Base-by-base conservation (phyloP, 2,888 invertebrate species). In the Furcula furcula region DNA sequence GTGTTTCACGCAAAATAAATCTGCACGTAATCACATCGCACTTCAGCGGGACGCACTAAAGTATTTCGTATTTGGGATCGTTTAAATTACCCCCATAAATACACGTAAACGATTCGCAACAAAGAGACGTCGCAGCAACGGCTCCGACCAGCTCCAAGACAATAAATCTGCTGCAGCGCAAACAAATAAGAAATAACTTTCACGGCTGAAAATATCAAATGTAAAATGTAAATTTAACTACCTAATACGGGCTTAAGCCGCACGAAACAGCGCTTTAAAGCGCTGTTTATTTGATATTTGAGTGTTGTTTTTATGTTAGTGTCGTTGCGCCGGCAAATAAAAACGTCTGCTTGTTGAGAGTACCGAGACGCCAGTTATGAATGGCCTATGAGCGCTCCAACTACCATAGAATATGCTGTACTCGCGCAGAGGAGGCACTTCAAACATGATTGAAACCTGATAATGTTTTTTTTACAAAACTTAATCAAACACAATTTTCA, bases 161-260 rank as follows among this genome's bases (percentile, higher is more conserved):
- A 55, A 83, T 83, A 85, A 85, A 83, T 85, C 77, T 65, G 60
- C 56, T 60, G 64, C 59, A 54, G 60, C 61, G 55, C 65, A 67
- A 64, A 70, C 70, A 67, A 69, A 71, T 74, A 74, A 71, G 72
- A 75, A 73, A 80, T 80, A 74, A 79, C 76, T 76, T 80, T 81
- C 84, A 83, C 84, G 82, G 82, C 76, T 76, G 78, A 76, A 83
- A 83, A 80, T 83, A 83, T 84, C 81, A 83, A 84, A 84, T 81
- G 82, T 76, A 78, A 83, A 84, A 83, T 85, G 85, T 84, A 84
- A 85, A 86, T 85, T 83, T 84, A 84, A 86, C 76, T 80, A 78
- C 85, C 84, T 86, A 86, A 85, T 86, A 76, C 82, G 77, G 69
- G 69, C 69, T 76, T 70, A 72, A 77, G 76, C 68, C 62, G 65